phyloP scores from a whole-genome alignment of 2,797 vertebrate genomes.

The Epinephelus coioides region DNA sequence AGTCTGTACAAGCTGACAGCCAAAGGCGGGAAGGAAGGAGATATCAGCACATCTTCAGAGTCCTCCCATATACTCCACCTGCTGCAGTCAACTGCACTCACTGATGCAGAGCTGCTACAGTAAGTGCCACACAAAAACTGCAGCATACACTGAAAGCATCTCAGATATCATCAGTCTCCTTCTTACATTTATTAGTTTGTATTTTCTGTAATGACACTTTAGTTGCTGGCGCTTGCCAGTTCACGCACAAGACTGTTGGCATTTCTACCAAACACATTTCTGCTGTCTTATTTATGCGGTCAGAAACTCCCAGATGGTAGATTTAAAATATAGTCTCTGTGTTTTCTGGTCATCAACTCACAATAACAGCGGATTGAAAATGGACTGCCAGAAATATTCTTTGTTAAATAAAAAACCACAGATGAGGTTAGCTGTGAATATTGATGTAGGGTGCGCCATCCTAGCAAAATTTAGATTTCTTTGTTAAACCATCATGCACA shows the following conservation, averaged over 20 bases:
- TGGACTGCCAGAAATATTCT: not conserved
- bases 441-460: not conserved
- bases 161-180: not conserved
- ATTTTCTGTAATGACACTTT: constrained; percentile 12
- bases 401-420: not conserved
- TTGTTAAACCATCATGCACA: not conserved
- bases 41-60: constrained; percentile 88
- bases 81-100: constrained; percentile 86
- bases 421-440: not conserved
- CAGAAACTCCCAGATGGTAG: constrained; percentile 14
- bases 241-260: constrained; percentile 4
- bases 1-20: constrained; percentile 92
- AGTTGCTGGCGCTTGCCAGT: not conserved
- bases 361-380: constrained; percentile 4
- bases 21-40: constrained; percentile 90
- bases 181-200: not conserved
- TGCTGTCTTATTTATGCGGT: constrained; percentile 3
- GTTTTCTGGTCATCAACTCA: constrained; percentile 13
- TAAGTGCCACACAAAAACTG: constrained; percentile 80
- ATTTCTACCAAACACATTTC: not conserved
- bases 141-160: not conserved
- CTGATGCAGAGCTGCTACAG: constrained; percentile 92
- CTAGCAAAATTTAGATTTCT: not conserved
- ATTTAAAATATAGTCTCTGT: not conserved
- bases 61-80: constrained; percentile 91